These are phyloP conservation scores for Neopipo cinnamomea DNA, from an alignment of 2,113 vertebrate species.

Conservation along the genomic window DNA sequence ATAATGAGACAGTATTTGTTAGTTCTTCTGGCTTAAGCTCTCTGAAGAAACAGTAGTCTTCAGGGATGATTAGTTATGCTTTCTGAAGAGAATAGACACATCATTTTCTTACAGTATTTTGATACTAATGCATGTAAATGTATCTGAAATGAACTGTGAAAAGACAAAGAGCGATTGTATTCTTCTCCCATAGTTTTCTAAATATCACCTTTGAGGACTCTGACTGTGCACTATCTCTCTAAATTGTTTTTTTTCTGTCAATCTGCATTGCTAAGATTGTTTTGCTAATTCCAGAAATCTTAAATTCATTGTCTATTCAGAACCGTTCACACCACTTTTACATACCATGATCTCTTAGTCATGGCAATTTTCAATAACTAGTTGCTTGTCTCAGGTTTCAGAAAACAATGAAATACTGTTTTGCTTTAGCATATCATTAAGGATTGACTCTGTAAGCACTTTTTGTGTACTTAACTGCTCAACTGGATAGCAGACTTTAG, in stretches of 20 bases:
- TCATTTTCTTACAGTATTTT: slow-evolving; percentile 5
- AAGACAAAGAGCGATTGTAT: neutral
- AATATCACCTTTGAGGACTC: neutral
- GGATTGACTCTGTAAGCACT: slow-evolving; percentile 2
- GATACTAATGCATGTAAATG: neutral
- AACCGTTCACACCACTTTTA: neutral
- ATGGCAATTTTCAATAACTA: neutral
- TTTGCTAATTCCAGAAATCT: slow-evolving; percentile 1
- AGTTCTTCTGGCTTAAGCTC: neutral
- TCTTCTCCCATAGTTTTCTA: neutral
- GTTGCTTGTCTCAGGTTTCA: slow-evolving; percentile 18
- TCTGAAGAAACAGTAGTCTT: neutral
- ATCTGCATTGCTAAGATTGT: neutral
- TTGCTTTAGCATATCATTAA: slow-evolving; percentile 26
- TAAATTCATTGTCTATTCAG: slow-evolving; percentile 16
- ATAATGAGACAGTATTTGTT: neutral
- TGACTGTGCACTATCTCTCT: neutral
- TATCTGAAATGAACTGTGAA: slow-evolving; percentile 1
- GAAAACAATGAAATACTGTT: slow-evolving; percentile 34
- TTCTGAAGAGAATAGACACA: neutral
- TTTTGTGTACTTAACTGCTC: slow-evolving; percentile 20
- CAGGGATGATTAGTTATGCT: neutral
- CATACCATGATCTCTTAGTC: neutral
- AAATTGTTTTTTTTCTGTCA: neutral
- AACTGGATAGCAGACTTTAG: slow-evolving; percentile 8